A percentile compares a stretch with the other conserved stretches of the same genome.
These are phyloP conservation scores for Eulemur macaco DNA, from an alignment of 2,113 vertebrate genomes.

Conservation along the genomic window DNA sequence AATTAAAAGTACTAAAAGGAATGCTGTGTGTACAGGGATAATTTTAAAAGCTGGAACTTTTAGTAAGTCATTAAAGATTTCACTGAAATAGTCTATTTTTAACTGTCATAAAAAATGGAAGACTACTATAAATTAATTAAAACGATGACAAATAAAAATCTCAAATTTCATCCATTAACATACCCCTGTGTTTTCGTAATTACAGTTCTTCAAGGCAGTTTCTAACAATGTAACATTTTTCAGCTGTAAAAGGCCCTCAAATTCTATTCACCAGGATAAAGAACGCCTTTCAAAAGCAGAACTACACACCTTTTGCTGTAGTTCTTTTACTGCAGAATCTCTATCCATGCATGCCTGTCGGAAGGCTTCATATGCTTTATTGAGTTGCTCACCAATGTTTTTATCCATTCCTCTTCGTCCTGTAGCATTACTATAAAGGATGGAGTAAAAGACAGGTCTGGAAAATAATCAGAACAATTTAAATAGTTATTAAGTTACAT, in stretches of 20 bases:
- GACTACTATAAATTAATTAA: conserved; percentile 3
- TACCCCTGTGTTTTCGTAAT: conserved; percentile 9
- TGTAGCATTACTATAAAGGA: conserved; percentile 92
- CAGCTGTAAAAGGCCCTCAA: conserved; percentile 52
- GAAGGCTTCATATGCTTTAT: conserved; percentile 98
- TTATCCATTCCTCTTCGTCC: conserved; percentile 94
- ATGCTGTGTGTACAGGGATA: background rate
- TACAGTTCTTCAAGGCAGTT: conserved; percentile 48
- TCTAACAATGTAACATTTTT: background rate
- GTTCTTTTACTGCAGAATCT: conserved; percentile 91
- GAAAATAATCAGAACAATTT: conserved; percentile 76
- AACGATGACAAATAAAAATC: conserved; percentile 16
- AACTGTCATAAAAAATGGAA: conserved; percentile 14
- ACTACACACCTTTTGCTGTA: conserved; percentile 91
- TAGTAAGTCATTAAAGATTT: conserved; percentile 1
- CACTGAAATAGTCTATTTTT: conserved; percentile 39
- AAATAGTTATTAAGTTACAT: conserved; percentile 44
- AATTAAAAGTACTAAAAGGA: background rate
- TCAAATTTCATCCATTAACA: conserved; percentile 57
- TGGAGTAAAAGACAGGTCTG: conserved; percentile 77
- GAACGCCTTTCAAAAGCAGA: conserved; percentile 45
- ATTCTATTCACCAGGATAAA: background rate
- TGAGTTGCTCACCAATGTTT: conserved; percentile 97
- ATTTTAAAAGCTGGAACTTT: conserved; percentile 40
- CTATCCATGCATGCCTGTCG: conserved; percentile 96